These are phyloP conservation scores for Apis laboriosa DNA, from an alignment of 1,140 invertebrate species.

Conservation along the genomic window DNA sequence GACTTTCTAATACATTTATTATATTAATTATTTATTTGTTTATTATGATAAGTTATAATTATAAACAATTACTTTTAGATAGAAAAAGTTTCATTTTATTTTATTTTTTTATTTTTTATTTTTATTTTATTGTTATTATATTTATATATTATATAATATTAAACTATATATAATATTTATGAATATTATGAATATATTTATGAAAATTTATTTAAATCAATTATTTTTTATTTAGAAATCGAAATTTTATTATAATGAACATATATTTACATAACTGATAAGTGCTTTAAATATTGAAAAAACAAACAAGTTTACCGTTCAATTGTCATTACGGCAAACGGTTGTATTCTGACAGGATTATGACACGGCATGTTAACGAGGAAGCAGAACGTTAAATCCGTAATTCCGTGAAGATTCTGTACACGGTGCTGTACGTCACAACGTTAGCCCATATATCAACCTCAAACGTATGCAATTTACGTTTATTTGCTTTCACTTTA, in stretches of 20 bases:
- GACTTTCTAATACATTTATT: too few species aligned
- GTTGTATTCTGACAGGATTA: constrained; percentile 34
- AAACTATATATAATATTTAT: too few species aligned
- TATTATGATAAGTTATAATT: too few species aligned
- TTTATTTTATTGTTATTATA: too few species aligned
- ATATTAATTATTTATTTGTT: too few species aligned
- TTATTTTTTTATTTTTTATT: too few species aligned
- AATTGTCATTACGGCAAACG: constrained; percentile 9
- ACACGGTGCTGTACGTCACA: constrained; percentile 43
- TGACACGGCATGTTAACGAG: constrained; percentile 40
- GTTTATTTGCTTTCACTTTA: constrained; percentile 54
- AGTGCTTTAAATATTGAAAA: neutral
- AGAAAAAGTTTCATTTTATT: too few species aligned
- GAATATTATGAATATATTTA: too few species aligned
- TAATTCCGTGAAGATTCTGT: constrained; percentile 59
- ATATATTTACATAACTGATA: neutral
- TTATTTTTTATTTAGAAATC: neutral
- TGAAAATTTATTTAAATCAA: too few species aligned
- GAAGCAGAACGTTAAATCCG: constrained; percentile 53
- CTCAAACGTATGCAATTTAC: constrained; percentile 48
- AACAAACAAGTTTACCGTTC: neutral
- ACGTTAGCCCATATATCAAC: constrained; percentile 46
- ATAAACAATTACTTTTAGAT: too few species aligned
- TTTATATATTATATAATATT: too few species aligned
- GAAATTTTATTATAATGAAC: neutral